Conservation (phyloP, 1,140 invertebrate species). For the Drosophila kepulauana region DNA sequence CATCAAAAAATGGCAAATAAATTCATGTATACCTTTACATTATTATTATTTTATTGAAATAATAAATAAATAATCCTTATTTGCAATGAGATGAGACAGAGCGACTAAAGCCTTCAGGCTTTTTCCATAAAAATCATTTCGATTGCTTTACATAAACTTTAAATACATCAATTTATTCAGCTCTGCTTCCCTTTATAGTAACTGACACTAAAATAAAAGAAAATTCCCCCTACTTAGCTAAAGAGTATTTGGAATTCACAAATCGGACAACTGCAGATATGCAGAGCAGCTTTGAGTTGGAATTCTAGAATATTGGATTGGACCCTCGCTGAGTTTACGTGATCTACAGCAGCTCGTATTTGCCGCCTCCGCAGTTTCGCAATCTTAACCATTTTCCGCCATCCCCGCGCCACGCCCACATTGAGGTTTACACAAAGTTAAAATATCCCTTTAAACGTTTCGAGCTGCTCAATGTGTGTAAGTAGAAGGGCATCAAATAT, state of each 20-base stretch:
- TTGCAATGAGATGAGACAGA: too few species aligned
- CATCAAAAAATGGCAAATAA: too few species aligned
- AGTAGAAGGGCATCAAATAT: slow-evolving; percentile 58
- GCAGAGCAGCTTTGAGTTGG: neutral
- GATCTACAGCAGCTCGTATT: slow-evolving; percentile 11
- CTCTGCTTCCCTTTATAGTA: too few species aligned
- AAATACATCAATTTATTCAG: too few species aligned
- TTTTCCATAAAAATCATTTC: too few species aligned
- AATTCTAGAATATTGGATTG: neutral
- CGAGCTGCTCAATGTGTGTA: slow-evolving; percentile 17
- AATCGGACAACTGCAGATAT: neutral
- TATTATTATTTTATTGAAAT: too few species aligned
- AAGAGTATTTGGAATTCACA: neutral
- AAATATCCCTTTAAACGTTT: slow-evolving; percentile 55
- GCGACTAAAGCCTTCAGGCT: too few species aligned
- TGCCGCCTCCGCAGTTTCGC: neutral
- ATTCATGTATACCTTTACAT: too few species aligned
- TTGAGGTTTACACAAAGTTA: slow-evolving; percentile 30
- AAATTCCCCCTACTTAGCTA: too few species aligned
- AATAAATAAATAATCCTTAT: too few species aligned
- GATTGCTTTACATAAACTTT: too few species aligned
- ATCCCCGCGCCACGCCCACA: neutral
- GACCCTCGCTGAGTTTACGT: slow-evolving; percentile 5
- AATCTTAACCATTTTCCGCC: neutral
- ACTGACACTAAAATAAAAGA: too few species aligned